phyloP scores from a whole-genome alignment of 2,113 vertebrate genomes.

The Pleuronectes platessa region DNA sequence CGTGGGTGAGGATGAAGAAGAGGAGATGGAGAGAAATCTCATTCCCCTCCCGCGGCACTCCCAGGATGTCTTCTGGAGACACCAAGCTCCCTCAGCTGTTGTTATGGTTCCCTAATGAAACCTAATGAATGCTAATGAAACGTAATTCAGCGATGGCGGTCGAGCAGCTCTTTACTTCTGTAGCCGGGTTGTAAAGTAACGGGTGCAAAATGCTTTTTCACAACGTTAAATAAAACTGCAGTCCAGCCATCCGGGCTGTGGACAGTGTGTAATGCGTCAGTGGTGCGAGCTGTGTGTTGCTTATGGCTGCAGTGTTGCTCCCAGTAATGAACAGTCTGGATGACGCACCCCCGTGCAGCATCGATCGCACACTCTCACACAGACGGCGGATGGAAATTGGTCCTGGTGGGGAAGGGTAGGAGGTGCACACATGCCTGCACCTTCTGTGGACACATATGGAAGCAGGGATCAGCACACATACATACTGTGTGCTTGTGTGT shows the following conservation, averaged over 20 bases:
- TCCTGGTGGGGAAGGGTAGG: conserved; percentile 62
- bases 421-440: conserved; percentile 67
- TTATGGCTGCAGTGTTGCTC: conserved; percentile 54
- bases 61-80: conserved; percentile 49
- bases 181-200: background rate
- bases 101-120: conserved; percentile 29
- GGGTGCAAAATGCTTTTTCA: conserved; percentile 7
- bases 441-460: conserved; percentile 77
- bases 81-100: conserved; percentile 33
- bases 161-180: background rate
- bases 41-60: conserved; percentile 70
- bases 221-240: conserved; percentile 19
- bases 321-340: conserved; percentile 71
- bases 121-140: conserved; percentile 46
- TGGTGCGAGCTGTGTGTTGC: conserved; percentile 57
- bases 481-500: conserved; percentile 7
- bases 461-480: conserved; percentile 57
- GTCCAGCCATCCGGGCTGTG: conserved; percentile 9
- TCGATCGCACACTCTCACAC: conserved; percentile 68
- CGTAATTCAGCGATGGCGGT: background rate
- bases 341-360: conserved; percentile 53
- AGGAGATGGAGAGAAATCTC: conserved; percentile 47
- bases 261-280: conserved; percentile 44
- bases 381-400: conserved; percentile 74
- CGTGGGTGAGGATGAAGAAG: conserved; percentile 62